These are phyloP conservation scores for Alfaro cultratus DNA, from an alignment of 2,797 vertebrate genomes.

Conservation along the genomic window DNA sequence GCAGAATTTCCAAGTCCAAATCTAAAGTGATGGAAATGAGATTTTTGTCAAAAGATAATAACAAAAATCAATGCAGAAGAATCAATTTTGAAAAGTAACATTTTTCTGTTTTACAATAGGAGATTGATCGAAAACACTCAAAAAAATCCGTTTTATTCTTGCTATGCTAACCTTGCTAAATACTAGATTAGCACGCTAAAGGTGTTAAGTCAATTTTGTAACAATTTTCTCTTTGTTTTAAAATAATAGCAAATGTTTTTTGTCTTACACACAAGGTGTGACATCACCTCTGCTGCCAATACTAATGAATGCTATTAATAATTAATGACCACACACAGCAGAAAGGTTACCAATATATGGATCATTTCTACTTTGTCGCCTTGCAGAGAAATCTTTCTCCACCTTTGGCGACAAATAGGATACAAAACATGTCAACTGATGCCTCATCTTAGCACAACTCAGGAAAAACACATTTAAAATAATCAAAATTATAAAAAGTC, in stretches of 20 bases:
- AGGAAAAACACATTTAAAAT: not conserved
- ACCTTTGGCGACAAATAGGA: not conserved
- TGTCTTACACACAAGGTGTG: not conserved
- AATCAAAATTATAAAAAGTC: too few relatives aligned
- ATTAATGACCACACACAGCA: not conserved
- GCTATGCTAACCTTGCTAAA: not conserved
- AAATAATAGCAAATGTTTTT: not conserved
- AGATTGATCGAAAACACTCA: not conserved
- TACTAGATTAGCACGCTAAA: not conserved
- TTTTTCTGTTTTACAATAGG: too few relatives aligned
- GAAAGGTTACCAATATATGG: not conserved
- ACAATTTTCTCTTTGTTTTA: not conserved
- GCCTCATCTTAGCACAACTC: not conserved
- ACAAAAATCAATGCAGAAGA: not conserved
- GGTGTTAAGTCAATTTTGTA: not conserved
- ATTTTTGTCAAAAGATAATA: not conserved
- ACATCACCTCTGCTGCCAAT: not conserved
- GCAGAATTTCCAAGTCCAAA: not conserved
- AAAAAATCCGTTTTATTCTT: not conserved
- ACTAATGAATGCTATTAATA: not conserved
- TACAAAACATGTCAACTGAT: not conserved
- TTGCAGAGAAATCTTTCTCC: not conserved
- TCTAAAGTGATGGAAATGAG: not conserved
- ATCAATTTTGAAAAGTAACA: too few relatives aligned
- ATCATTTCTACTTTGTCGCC: not conserved